Base-by-base conservation (phyloP, 2,113 vertebrate species). In the Chroicocephalus ridibundus region DNA sequence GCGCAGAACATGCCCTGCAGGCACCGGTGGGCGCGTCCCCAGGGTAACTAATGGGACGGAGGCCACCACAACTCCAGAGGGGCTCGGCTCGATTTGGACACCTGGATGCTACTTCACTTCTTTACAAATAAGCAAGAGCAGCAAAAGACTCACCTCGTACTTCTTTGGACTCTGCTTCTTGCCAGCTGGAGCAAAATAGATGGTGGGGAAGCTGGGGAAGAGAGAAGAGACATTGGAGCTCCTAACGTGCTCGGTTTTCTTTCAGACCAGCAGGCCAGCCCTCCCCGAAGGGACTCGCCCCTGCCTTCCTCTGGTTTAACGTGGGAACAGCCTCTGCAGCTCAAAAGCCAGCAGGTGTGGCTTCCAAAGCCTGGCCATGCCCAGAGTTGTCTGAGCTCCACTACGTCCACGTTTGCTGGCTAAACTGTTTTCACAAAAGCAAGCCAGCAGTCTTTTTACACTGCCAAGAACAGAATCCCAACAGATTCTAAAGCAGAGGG, bases 121-220 rank as follows among this genome's bases (percentile, higher is more conserved):
- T 75, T 36, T 16, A 52, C 32, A 61, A 70, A 62, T 55, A 34
- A 76, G 14, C 24, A 40, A 61, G 16, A 81, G 34, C 58, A 65
- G 58, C 27, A 61, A 44, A 52, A n/a, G 6, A 97, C 98, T 98
- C 94, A 99, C 99, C 98, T 99, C 99, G 5, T 99, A 99, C 98
- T 98, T 99, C 99, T 99, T 99, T 98, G 99, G 99, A 97, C 49
- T 99, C 92, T 97, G 98, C 95, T 99, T 99, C 81, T 98, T 98
- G 81, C 99, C 99, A 92, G 99, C 99, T 80, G 99, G 99, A 83
- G 99, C 97, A 93, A 99, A 99, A 97, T 98, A 99, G 90, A 99
- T 98, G 16, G 99, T 99, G 88, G 99, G 99, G 97, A 99, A 99
- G 82, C 99, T 99, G 69, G 12, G 31, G 54, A 91, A 91, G 19